phyloP scores from a whole-genome alignment of 2,888 invertebrate species.

The Mythimna loreyi region DNA sequence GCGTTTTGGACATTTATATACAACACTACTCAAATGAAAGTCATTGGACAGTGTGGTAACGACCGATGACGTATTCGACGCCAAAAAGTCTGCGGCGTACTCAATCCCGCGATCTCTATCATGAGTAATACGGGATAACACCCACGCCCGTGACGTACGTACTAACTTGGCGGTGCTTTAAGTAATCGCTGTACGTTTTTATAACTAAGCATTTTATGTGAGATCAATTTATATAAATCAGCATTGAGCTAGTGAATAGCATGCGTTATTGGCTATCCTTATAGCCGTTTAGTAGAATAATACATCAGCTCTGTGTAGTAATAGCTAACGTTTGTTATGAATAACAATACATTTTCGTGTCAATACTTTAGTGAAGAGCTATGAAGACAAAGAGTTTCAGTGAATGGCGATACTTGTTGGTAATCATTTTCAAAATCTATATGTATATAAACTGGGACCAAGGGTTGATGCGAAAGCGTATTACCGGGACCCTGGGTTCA shows the following conservation, averaged over 20 bases:
- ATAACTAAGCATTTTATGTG: constrained; percentile 51
- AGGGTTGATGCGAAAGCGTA: no score
- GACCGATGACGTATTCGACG: constrained; percentile 67
- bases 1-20: constrained; percentile 43
- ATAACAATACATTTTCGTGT: constrained; percentile 1
- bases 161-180: constrained; percentile 50
- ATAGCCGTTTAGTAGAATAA: constrained; percentile 21
- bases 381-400: neutral
- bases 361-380: neutral
- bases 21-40: constrained; percentile 49
- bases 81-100: constrained; percentile 68
- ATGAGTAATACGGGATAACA: constrained; percentile 67
- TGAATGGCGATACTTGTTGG: neutral
- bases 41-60: constrained; percentile 58
- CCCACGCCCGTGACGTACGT: constrained; percentile 66
- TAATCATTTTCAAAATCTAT: neutral
- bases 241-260: constrained; percentile 33
- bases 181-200: constrained; percentile 57
- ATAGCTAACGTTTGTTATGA: neutral
- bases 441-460: no score
- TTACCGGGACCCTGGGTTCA: no score
- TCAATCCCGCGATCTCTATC: constrained; percentile 66
- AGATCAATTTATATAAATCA: constrained; percentile 37
- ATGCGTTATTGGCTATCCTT: constrained; percentile 21
- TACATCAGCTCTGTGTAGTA: constrained; percentile 9